Conservation (phyloP, 2,888 invertebrate species). For the Sarcophaga subvicina region DNA sequence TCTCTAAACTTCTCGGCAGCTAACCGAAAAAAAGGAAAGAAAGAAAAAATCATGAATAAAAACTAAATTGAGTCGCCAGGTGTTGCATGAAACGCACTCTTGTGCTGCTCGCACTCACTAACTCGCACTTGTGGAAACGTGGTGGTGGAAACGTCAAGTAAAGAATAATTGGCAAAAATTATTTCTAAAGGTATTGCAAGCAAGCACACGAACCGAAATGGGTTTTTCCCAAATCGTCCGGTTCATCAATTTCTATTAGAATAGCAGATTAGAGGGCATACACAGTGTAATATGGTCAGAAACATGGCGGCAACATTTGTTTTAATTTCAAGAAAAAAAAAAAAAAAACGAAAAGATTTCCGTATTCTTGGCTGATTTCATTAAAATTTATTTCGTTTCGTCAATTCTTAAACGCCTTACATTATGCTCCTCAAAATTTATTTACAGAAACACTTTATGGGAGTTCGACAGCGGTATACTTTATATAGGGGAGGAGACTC, state of each 20-base stretch:
- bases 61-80: neutral
- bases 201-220: neutral
- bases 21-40: neutral
- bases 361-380: neutral
- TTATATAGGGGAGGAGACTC: no score
- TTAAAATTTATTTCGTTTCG: neutral
- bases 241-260: conserved; percentile 58
- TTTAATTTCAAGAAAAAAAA: neutral
- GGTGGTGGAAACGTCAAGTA: neutral
- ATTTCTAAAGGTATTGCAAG: neutral
- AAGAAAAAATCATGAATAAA: neutral
- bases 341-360: no score
- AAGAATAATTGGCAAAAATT: conserved; percentile 6
- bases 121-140: neutral
- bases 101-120: neutral
- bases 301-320: neutral
- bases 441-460: no score
- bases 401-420: no score
- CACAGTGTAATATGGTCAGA: neutral
- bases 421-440: no score
- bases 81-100: neutral
- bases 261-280: conserved; percentile 19
- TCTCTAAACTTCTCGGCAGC: neutral
- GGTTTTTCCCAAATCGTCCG: conserved; percentile 15
- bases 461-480: no score